These are phyloP conservation scores for Drosophila lacteicornis DNA, from an alignment of 1,140 invertebrate genomes.

Conservation along the genomic window DNA sequence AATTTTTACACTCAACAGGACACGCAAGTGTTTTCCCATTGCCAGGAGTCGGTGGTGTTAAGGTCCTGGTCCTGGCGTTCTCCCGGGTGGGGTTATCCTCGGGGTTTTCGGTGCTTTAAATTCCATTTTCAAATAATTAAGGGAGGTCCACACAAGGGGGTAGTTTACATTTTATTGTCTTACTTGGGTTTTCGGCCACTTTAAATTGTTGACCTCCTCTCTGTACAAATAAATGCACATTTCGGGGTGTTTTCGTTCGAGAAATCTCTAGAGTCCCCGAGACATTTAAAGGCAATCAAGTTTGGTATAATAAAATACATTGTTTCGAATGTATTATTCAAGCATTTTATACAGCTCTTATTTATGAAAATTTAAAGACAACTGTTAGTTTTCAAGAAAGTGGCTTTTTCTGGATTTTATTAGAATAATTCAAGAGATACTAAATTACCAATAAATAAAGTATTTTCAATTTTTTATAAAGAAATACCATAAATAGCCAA, in stretches of 20 bases:
- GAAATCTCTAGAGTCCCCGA: background rate
- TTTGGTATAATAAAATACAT: background rate
- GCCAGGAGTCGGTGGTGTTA: conserved; percentile 26
- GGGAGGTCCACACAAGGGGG: conserved; percentile 42
- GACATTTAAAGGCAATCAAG: background rate
- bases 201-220: conserved; percentile 10
- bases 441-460: no score
- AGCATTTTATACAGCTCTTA: no score
- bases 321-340: background rate
- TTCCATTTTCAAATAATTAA: conserved; percentile 67
- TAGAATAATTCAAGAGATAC: no score
- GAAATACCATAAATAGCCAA: no score
- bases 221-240: background rate
- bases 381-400: no score
- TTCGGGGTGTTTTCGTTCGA: background rate
- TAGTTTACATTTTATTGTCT: conserved; percentile 19
- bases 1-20: conserved; percentile 65
- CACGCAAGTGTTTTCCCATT: conserved; percentile 56
- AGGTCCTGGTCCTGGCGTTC: conserved; percentile 41
- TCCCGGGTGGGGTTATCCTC: conserved; percentile 44
- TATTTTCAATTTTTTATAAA: no score
- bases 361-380: no score
- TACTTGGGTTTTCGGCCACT: conserved; percentile 10
- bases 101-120: conserved; percentile 53
- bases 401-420: no score